Evolutionary conservation across 2,888 invertebrate genomes (phyloP).

Genomic region (Liposcelis brunnea): DNA sequence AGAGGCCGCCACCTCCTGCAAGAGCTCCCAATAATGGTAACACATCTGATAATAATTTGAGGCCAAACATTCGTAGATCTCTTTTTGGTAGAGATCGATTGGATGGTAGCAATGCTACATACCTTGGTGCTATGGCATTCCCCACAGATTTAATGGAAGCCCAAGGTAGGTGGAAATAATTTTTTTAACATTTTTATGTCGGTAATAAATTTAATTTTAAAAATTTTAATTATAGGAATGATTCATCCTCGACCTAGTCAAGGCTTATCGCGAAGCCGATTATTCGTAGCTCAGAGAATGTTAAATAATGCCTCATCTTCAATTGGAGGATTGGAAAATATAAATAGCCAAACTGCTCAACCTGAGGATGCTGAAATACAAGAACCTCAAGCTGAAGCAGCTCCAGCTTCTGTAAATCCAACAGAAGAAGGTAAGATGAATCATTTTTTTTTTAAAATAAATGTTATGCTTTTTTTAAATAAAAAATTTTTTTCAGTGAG

Average conservation of each 20-base stretch:
- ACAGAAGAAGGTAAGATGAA: too few species aligned
- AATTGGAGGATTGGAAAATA: too few species aligned
- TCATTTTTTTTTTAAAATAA: too few species aligned
- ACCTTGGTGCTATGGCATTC: slow-evolving; percentile 38
- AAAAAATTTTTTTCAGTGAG: too few species aligned
- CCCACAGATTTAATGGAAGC: slow-evolving; percentile 25
- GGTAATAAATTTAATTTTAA: not conserved
- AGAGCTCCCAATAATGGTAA: slow-evolving; percentile 11
- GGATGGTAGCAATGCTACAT: slow-evolving; percentile 33
- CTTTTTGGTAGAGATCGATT: slow-evolving; percentile 18
- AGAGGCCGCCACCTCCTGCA: slow-evolving; percentile 61
- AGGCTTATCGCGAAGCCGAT: slow-evolving; percentile 32
- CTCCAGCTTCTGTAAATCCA: too few species aligned
- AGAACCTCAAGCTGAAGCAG: too few species aligned
- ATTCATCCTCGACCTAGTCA: slow-evolving; percentile 32
- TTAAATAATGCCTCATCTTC: too few species aligned
- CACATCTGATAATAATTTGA: slow-evolving; percentile 12
- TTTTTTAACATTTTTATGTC: slow-evolving; percentile 12
- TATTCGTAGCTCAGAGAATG: slow-evolving; percentile 26
- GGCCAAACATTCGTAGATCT: slow-evolving; percentile 18
- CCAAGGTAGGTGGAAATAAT: not conserved
- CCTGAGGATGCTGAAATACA: too few species aligned
- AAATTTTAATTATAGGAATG: slow-evolving; percentile 19
- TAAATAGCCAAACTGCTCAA: too few species aligned
- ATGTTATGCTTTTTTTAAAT: too few species aligned